Percentiles rank a stretch among this genome's conserved stretches.
Evolutionary conservation across 2,113 vertebrate genomes (phyloP).

Genomic region (Albula goreensis): DNA sequence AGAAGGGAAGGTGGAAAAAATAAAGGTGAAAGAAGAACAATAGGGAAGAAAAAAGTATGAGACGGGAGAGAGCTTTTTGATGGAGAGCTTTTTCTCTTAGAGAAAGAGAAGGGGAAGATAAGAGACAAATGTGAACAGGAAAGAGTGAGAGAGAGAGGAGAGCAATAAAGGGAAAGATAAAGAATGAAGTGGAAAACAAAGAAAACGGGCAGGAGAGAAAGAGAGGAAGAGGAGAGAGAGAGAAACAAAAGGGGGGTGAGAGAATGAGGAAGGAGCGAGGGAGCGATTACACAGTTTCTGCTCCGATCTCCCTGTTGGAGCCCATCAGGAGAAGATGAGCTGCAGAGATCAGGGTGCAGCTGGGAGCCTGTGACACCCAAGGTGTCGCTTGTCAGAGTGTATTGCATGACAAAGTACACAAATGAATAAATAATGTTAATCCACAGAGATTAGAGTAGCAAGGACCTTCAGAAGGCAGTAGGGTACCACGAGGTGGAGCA

Average conservation of each 20-base stretch:
- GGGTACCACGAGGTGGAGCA: too few species aligned
- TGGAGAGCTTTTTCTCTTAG: too few species aligned
- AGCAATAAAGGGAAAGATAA: constrained; percentile 43
- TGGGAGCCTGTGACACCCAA: constrained; percentile 72
- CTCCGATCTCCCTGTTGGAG: background rate
- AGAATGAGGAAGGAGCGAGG: constrained; percentile 10
- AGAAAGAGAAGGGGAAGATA: too few species aligned
- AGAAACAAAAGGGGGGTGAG: constrained; percentile 40
- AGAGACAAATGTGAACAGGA: too few species aligned
- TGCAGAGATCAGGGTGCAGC: constrained; percentile 53
- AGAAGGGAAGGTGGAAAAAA: too few species aligned
- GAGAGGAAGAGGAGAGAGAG: constrained; percentile 16
- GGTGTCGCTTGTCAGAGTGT: constrained; percentile 67
- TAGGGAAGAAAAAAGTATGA: too few species aligned
- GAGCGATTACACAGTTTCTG: background rate
- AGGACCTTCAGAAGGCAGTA: background rate
- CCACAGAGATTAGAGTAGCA: constrained; percentile 64
- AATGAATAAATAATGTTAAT: constrained; percentile 73
- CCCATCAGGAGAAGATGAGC: background rate
- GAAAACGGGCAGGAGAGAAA: constrained; percentile 29
- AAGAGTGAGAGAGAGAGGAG: constrained; percentile 29
- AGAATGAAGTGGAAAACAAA: background rate
- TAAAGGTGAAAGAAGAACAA: too few species aligned
- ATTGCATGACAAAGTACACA: constrained; percentile 46
- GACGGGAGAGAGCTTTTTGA: too few species aligned